Percentiles rank a stretch among this genome's conserved stretches.
These are phyloP conservation scores for Spondyliosoma cantharus DNA, from an alignment of 2,797 vertebrate genomes.

Conservation along the genomic window DNA sequence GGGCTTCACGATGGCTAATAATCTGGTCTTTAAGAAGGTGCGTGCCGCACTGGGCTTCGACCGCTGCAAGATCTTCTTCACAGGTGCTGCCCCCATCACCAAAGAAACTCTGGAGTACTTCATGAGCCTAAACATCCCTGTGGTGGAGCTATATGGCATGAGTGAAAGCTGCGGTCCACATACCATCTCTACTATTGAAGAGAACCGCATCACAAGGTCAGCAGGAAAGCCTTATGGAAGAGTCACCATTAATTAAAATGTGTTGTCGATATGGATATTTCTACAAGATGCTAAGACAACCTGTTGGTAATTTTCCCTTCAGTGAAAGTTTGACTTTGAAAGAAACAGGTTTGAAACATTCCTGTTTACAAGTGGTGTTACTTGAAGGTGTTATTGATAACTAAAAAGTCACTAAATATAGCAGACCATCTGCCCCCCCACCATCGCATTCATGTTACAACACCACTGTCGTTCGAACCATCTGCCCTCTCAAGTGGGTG, in stretches of 20 bases:
- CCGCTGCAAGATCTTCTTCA: conserved; percentile 79
- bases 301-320: too few relatives aligned
- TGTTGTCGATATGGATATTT: too few relatives aligned
- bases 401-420: too few relatives aligned
- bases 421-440: too few relatives aligned
- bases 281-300: too few relatives aligned
- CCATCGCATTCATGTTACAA: too few relatives aligned
- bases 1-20: conserved; percentile 84
- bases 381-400: too few relatives aligned
- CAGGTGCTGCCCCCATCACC: conserved; percentile 86
- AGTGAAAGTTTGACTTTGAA: too few relatives aligned
- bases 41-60: conserved; percentile 81
- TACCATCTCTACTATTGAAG: conserved; percentile 68
- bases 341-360: too few relatives aligned
- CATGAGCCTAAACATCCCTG: conserved; percentile 85
- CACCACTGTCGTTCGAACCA: too few relatives aligned
- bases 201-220: conserved; percentile 69
- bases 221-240: conserved; percentile 19
- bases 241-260: not conserved
- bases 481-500: too few relatives aligned
- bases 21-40: conserved; percentile 85
- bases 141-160: conserved; percentile 87
- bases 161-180: conserved; percentile 87
- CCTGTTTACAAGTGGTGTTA: too few relatives aligned
- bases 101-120: conserved; percentile 88